Percentiles rank a stretch among this genome's conserved stretches.
Conservation (phyloP, 2,888 invertebrate species). For the Ophion ellenae region DNA sequence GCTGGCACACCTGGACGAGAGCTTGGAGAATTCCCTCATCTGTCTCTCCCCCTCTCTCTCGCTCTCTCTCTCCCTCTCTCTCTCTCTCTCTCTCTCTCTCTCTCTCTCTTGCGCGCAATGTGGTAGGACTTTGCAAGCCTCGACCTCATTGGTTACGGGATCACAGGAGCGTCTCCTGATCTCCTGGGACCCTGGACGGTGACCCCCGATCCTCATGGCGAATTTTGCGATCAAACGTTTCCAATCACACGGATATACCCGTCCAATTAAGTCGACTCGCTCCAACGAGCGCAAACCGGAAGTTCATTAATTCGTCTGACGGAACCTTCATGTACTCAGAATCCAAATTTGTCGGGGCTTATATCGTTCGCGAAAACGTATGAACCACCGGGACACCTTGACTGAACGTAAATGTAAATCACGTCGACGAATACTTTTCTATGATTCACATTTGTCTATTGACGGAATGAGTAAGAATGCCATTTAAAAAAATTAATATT, state of each 20-base stretch:
- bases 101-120: conserved; percentile 17
- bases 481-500: no score
- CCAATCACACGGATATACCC: neutral
- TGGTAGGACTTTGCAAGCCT: conserved; percentile 41
- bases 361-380: neutral
- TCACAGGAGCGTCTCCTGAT: conserved; percentile 66
- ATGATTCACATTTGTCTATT: neutral
- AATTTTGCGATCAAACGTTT: neutral
- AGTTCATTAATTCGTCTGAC: neutral
- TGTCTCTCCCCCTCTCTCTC: neutral
- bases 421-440: neutral
- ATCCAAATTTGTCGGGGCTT: neutral
- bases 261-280: neutral
- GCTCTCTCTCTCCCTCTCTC: neutral
- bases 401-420: neutral
- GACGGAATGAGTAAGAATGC: no score
- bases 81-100: neutral
- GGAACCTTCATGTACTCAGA: neutral
- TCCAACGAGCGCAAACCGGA: neutral
- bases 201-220: neutral
- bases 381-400: neutral
- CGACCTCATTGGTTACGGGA: conserved; percentile 61
- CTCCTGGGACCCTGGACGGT: conserved; percentile 37
- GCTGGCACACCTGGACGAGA: conserved; percentile 69
- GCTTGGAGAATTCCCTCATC: conserved; percentile 9